Base-by-base conservation (phyloP, 1,140 invertebrate genomes). In the Drosophila pallidifrons region DNA sequence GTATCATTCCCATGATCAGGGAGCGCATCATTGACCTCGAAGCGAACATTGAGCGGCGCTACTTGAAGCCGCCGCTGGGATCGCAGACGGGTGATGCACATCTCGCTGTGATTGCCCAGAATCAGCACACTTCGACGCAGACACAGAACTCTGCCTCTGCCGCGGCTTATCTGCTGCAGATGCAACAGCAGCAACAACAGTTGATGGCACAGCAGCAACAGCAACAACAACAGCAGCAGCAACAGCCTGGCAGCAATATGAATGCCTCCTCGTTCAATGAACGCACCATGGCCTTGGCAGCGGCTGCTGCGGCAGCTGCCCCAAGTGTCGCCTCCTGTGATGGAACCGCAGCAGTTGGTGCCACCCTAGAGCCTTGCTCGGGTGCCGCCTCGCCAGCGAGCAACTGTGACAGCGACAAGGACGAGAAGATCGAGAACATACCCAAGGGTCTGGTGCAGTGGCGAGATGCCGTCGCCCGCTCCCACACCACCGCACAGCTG, bases 61-160 rank as follows among this genome's bases (percentile, higher is more conserved):
- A 99, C 92, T 93, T 99, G 41, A 98, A 98, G 93, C 97, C 98
- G 73, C 98, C 98, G 30, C 93, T 99, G 15, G 98, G 97, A 54
- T 94, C 95, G 0, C 91, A 91, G 16, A 92, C 92, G 0, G 92
- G 91, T 4, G 92, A 93, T 57, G 92, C 92, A 0, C 92, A 93
- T 41, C 47, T 93, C 32, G 92, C 92, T 1, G 91, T 89, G 13
- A 92, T 92, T 55, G 91, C 92, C n/a, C 91, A 92, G 73, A 92
- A 91, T 49, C 92, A 92, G 57, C 91, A 92, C 15, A 87, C 90
- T 2, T 78, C 74, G 1, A 86, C 85, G 8, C 90, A 90, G 60
- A 91, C 87, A 1, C 87, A 92, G 52, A 92, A 92, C 11, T 92
- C 91, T 0, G 89, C 91, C 16, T 91, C 91, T 0, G 88, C 91